Evolutionary conservation across 2,113 vertebrate species (phyloP).

Genomic region (Nibea coibor): DNA sequence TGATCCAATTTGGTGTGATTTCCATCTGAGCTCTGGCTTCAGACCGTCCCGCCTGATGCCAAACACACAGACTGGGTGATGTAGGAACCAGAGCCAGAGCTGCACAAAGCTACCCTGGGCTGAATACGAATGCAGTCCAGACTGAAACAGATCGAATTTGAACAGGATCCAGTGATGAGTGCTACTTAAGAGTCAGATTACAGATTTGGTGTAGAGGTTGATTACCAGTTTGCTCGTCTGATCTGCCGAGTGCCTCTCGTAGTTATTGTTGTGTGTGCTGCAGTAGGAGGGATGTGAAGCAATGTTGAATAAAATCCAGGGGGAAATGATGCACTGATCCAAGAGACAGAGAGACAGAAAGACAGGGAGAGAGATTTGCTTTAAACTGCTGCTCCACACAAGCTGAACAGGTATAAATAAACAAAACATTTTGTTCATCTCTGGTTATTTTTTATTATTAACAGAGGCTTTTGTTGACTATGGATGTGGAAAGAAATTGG

Average conservation of each 20-base stretch:
- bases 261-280: not conserved
- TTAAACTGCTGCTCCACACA: not conserved
- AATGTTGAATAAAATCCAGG: constrained; percentile 32
- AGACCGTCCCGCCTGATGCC: constrained; percentile 43
- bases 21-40: constrained; percentile 64
- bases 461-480: not conserved
- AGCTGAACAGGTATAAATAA: not conserved
- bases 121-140: constrained; percentile 63
- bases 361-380: not conserved
- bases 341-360: not conserved
- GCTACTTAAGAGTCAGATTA: constrained; percentile 61
- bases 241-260: constrained; percentile 31
- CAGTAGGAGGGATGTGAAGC: constrained; percentile 27
- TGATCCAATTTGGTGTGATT: constrained; percentile 73
- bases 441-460: not conserved
- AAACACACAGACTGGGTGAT: constrained; percentile 52
- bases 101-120: constrained; percentile 58
- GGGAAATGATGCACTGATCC: constrained; percentile 9
- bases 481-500: not conserved
- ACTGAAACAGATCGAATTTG: constrained; percentile 31
- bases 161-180: constrained; percentile 45
- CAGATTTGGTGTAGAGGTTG: constrained; percentile 55
- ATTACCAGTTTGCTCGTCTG: constrained; percentile 50
- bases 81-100: constrained; percentile 49
- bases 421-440: not conserved